These are phyloP conservation scores for Onychostruthus taczanowskii DNA, from an alignment of 2,113 vertebrate genomes.

Conservation along the genomic window DNA sequence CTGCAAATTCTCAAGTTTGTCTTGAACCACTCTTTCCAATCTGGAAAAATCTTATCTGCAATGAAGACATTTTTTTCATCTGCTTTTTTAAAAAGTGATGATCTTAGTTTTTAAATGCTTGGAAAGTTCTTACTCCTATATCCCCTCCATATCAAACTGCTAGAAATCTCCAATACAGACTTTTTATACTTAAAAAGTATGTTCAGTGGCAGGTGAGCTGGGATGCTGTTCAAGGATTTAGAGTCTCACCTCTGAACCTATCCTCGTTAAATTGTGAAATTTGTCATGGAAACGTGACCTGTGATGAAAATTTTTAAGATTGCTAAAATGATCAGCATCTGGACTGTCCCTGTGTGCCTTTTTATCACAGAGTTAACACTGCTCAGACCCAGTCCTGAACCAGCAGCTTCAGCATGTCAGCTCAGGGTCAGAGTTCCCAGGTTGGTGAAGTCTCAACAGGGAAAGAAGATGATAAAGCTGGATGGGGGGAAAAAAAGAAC, in stretches of 20 bases:
- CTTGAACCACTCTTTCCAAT: not conserved
- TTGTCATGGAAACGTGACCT: not conserved
- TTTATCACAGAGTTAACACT: not conserved
- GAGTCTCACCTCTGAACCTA: not conserved
- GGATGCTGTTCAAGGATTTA: not conserved
- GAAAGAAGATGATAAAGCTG: not conserved
- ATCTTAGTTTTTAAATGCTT: not conserved
- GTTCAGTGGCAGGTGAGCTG: not conserved
- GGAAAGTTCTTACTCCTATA: not conserved
- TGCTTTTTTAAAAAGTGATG: fast-evolving
- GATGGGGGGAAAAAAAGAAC: not conserved
- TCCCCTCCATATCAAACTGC: not conserved
- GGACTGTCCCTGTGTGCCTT: not conserved
- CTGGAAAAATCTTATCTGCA: not conserved
- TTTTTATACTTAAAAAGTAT: not conserved
- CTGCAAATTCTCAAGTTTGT: not conserved
- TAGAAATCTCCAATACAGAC: not conserved
- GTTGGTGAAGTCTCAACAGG: not conserved
- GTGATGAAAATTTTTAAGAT: not conserved
- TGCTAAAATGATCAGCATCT: not conserved
- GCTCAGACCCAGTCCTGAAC: not conserved
- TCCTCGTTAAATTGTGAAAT: not conserved
- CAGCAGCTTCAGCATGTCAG: not conserved
- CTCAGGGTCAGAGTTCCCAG: not conserved
- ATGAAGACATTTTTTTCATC: not conserved